A percentile compares a stretch with the other conserved stretches of the same genome.
phyloP scores from a whole-genome alignment of 2,888 invertebrate species.

The Sinohyriopsis cumingii region DNA sequence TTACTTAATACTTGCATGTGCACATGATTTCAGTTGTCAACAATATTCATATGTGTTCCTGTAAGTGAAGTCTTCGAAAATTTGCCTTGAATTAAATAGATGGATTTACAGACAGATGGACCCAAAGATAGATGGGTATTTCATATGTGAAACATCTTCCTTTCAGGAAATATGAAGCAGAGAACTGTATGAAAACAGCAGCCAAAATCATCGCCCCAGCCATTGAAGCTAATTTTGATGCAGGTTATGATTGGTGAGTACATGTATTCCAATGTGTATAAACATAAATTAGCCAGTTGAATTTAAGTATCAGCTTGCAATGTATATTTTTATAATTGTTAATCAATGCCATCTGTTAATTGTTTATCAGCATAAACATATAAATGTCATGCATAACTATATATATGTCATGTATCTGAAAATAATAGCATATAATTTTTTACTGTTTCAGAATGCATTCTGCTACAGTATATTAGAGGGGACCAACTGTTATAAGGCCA shows the following conservation, averaged over 20 bases:
- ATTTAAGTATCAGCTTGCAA: background rate
- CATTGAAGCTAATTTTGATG: conserved; percentile 78
- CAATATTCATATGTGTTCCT: no score
- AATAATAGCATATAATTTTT: no score
- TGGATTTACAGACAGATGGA: background rate
- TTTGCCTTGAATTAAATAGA: no score
- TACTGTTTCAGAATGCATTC: no score
- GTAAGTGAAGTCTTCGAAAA: no score
- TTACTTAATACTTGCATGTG: no score
- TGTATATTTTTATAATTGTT: background rate
- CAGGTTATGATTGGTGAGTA: conserved; percentile 76
- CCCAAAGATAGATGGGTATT: background rate
- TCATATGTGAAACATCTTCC: background rate
- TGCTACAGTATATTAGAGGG: no score
- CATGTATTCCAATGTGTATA: background rate
- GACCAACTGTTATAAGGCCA: no score
- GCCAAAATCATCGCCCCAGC: conserved; percentile 91
- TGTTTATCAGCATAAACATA: background rate
- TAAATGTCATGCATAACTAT: no score
- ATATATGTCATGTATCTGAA: no score
- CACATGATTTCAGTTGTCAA: no score
- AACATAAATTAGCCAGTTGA: background rate
- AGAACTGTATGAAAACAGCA: conserved; percentile 86
- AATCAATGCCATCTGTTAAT: background rate
- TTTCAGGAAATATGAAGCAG: conserved; percentile 80